phyloP scores from a whole-genome alignment of 2,797 vertebrate genomes.

The Platalea minor region DNA sequence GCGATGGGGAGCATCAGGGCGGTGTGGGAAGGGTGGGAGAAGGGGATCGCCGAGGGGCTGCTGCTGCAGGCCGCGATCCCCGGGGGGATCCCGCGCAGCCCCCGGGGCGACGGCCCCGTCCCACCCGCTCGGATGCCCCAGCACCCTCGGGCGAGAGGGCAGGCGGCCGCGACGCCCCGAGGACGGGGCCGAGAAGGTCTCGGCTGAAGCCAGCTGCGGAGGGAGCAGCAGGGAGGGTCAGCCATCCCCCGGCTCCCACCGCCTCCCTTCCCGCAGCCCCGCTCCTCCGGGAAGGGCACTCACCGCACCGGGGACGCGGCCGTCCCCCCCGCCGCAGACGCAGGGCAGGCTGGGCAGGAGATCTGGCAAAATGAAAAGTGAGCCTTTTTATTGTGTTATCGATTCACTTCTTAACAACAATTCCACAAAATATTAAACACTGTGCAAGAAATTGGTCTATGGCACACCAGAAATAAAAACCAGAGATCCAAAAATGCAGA shows the following conservation, averaged over 20 bases:
- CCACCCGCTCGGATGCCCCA: no score
- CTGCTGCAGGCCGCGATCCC: background rate
- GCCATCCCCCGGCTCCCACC: no score
- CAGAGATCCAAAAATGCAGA: background rate
- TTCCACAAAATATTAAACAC: conserved; percentile 87
- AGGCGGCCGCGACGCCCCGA: background rate
- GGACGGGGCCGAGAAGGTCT: background rate
- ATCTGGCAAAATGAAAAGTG: conserved; percentile 41
- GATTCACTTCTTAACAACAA: conserved; percentile 78
- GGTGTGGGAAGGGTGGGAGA: background rate
- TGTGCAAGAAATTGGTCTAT: conserved; percentile 82
- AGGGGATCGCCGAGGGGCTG: background rate
- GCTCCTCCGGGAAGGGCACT: background rate
- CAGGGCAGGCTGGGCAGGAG: background rate
- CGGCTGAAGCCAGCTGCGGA: background rate
- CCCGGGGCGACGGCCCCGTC: background rate
- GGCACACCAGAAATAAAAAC: conserved; percentile 77
- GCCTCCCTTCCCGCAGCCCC: background rate
- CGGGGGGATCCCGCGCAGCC: background rate
- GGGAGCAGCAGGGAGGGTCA: background rate
- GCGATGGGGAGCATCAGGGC: background rate
- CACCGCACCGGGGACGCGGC: background rate
- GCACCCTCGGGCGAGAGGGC: background rate
- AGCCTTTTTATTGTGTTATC: conserved; percentile 62
- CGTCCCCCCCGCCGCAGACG: fast-evolving